These are phyloP conservation scores for Turritopsis dohrnii DNA, from an alignment of 30 jellyfish, hydroid and myxozoan species.

Conservation along the genomic window DNA sequence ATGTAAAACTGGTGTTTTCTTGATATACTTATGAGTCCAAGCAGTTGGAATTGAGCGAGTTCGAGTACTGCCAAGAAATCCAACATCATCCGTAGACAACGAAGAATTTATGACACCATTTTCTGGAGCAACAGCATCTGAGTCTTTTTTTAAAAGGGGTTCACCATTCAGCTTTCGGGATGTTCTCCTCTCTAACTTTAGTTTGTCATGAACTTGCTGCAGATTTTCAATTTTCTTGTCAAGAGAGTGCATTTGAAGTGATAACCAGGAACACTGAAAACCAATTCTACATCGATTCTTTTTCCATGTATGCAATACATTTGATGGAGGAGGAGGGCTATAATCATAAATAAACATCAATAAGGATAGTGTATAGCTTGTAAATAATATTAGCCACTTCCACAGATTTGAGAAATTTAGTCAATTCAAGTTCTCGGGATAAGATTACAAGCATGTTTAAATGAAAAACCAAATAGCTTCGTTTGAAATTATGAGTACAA, in stretches of 20 bases:
- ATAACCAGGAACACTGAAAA: constrained; percentile 16
- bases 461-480: too few species aligned
- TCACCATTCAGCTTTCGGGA: not conserved
- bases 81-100: constrained; percentile 8
- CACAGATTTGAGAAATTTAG: too few species aligned
- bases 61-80: not conserved
- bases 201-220: not conserved
- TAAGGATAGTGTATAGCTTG: too few species aligned
- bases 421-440: too few species aligned
- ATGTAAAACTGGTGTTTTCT: not conserved
- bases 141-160: not conserved
- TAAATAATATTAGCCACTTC: too few species aligned
- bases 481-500: too few species aligned
- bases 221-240: not conserved
- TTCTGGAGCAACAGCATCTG: not conserved
- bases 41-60: not conserved
- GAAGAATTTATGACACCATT: constrained; percentile 7
- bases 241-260: constrained; percentile 16
- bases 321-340: constrained; percentile 21
- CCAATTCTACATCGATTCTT: not conserved
- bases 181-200: not conserved
- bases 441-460: too few species aligned
- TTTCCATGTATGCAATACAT: not conserved
- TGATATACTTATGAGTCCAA: constrained; percentile 1
- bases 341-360: not conserved